These are phyloP conservation scores for Drosophila planitibia DNA, from an alignment of 2,888 invertebrate species.

Conservation along the genomic window DNA sequence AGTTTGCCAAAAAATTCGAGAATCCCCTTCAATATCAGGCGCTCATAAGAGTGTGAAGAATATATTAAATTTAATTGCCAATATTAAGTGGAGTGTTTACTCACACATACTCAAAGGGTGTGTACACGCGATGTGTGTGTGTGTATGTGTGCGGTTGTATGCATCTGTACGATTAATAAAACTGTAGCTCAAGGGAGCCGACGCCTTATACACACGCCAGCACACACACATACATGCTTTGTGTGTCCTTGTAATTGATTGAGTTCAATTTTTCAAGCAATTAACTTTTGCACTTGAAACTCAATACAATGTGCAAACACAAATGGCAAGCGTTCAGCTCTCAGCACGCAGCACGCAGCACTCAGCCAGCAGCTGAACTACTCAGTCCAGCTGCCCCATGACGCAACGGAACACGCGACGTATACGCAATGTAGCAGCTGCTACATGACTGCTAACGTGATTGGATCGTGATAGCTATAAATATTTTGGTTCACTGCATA, in stretches of 20 bases:
- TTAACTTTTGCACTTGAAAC: constrained; percentile 72
- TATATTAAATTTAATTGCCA: constrained; percentile 57
- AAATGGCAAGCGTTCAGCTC: constrained; percentile 24
- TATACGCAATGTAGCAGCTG: constrained; percentile 42
- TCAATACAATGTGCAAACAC: constrained; percentile 70
- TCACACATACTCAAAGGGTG: constrained; percentile 11
- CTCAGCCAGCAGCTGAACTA: neutral
- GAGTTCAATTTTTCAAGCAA: constrained; percentile 78
- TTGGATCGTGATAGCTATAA: constrained; percentile 22
- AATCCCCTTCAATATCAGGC: neutral
- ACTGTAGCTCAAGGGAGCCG: constrained; percentile 16
- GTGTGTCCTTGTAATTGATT: constrained; percentile 68
- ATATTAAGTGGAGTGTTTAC: constrained; percentile 56
- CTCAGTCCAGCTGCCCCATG: constrained; percentile 5
- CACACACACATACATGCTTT: constrained; percentile 1
- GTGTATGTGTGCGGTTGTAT: neutral
- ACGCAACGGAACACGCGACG: constrained; percentile 35
- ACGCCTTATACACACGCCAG: neutral
- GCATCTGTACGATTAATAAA: constrained; percentile 11
- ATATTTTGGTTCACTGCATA: constrained; percentile 6
- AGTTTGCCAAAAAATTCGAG: neutral
- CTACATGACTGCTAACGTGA: constrained; percentile 15
- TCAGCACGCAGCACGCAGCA: neutral
- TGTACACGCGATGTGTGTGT: constrained; percentile 22
- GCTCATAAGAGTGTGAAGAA: constrained; percentile 23